A percentile compares a stretch with the other conserved stretches of the same genome.
These are phyloP conservation scores for Malurus elegans DNA, from an alignment of 2,113 vertebrate genomes.

Conservation along the genomic window DNA sequence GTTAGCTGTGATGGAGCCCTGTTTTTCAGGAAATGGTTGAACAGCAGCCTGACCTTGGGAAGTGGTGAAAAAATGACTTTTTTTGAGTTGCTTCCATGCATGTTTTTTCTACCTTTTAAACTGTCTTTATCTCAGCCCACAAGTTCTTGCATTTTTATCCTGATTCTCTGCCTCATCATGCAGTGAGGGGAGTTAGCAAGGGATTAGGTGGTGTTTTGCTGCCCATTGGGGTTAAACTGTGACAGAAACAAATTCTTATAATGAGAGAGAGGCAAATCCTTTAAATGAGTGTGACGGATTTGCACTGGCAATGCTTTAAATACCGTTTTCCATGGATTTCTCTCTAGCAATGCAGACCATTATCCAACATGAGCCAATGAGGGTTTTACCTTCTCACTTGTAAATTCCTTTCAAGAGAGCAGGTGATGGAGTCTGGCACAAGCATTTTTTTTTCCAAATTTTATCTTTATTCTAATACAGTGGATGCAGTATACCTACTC, in stretches of 20 bases:
- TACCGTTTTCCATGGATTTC: accelerated
- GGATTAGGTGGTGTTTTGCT: background rate
- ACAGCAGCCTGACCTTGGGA: background rate
- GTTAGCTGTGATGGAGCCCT: accelerated
- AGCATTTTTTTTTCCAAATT: background rate
- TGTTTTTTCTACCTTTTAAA: background rate
- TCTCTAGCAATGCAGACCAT: background rate
- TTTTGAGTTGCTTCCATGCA: accelerated
- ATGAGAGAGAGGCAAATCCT: background rate
- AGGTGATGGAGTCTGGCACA: background rate
- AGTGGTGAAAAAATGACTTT: background rate
- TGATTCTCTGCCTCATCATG: background rate
- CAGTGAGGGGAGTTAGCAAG: background rate
- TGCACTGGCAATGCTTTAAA: background rate
- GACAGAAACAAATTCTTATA: background rate
- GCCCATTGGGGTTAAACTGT: accelerated
- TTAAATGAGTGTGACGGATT: background rate
- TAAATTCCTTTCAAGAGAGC: background rate
- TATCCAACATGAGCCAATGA: background rate
- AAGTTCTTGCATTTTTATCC: background rate
- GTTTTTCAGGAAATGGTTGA: background rate
- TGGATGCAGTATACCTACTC: background rate
- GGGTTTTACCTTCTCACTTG: background rate
- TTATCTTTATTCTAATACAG: background rate
- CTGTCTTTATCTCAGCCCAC: accelerated